Conservation (phyloP, 2,888 invertebrate genomes). For the Sminthurides aquaticus region DNA sequence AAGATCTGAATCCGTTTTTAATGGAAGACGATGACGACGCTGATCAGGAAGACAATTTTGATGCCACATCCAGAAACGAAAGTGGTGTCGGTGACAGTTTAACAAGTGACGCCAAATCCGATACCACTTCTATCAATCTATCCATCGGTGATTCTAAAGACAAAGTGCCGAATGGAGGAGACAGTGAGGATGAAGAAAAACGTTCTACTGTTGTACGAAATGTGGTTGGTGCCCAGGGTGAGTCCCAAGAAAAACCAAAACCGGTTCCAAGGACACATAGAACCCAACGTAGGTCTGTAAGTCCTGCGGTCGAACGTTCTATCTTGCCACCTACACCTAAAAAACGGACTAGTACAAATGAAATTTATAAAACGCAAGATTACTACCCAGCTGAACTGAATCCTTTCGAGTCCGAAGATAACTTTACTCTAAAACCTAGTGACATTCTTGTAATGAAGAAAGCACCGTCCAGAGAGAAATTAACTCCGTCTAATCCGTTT, state of each 20-base stretch:
- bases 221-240: neutral
- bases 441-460: conserved; percentile 18
- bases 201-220: neutral
- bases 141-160: neutral
- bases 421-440: conserved; percentile 43
- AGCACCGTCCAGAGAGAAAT: conserved; percentile 5
- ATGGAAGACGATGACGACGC: neutral
- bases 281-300: conserved; percentile 7
- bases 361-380: conserved; percentile 39
- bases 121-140: neutral
- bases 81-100: conserved; percentile 20
- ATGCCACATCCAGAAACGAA: conserved; percentile 8
- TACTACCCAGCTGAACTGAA: conserved; percentile 72
- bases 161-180: neutral
- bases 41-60: conserved; percentile 1
- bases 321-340: conserved; percentile 24
- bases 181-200: neutral
- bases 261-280: neutral
- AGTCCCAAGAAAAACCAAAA: neutral
- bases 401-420: conserved; percentile 70
- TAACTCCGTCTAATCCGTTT: conserved; percentile 31
- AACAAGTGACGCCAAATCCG: conserved; percentile 9
- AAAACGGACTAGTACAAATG: conserved; percentile 21
- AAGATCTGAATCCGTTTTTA: conserved; percentile 4
- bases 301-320: conserved; percentile 3